Conservation (phyloP, 2,113 vertebrate species). For the Zosterops lateralis region DNA sequence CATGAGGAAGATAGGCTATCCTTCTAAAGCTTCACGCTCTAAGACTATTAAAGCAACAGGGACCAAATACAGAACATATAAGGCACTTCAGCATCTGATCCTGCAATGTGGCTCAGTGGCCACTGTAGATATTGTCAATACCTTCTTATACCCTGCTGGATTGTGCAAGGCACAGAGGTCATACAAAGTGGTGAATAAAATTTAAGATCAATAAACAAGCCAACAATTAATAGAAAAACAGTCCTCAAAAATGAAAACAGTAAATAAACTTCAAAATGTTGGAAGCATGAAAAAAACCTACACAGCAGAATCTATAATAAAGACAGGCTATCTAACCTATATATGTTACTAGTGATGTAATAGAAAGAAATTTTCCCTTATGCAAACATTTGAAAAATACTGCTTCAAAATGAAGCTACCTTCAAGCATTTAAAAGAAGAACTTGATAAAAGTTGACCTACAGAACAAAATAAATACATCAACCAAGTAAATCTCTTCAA, state of each 20-base stretch:
- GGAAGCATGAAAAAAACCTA: neutral
- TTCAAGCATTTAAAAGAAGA: neutral
- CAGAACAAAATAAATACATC: neutral
- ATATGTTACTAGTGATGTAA: neutral
- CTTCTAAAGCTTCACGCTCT: neutral
- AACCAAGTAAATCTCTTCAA: neutral
- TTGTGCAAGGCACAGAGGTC: neutral
- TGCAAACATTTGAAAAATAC: neutral
- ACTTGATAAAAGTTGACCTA: neutral
- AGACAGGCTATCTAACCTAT: neutral
- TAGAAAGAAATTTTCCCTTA: neutral
- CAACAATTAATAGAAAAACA: neutral
- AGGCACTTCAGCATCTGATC: neutral
- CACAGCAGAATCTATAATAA: neutral
- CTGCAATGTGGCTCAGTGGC: rapidly evolving
- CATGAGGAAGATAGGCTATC: neutral
- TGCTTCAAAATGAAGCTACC: neutral
- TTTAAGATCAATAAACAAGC: neutral
- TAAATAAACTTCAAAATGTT: neutral
- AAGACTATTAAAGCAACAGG: neutral
- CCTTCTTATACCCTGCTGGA: neutral
- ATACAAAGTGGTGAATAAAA: neutral
- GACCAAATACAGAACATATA: neutral
- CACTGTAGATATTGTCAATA: neutral
- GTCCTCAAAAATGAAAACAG: neutral